Evolutionary conservation across 2,113 vertebrate genomes (phyloP), one percentile per base, ranked within the genome.

Genomic region (Thryonomys swinderianus): DNA sequence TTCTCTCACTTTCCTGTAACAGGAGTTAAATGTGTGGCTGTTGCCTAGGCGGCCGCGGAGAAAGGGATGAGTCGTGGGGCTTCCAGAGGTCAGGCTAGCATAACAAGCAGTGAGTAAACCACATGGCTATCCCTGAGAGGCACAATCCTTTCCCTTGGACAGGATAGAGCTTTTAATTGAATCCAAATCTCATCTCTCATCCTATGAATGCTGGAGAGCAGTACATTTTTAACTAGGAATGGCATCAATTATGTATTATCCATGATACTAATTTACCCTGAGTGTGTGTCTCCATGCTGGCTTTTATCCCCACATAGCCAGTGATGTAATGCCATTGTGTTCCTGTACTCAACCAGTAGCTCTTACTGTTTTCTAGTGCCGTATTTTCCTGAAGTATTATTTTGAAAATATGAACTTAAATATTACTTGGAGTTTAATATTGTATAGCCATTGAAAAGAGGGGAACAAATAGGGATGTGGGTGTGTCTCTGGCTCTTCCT

Each of bases 161-260:
- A 83, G 66, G 5, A 7, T 42, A 85, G 73, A 95, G 53, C 92
- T 97, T 96, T 96, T 97, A 95, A 91, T 96, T 97, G 96, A 95
- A 83, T 95, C 73, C 85, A 95, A 64, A 96, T 95, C 85, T 32
- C 3, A 1, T 96, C 89, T 57, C 78, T 97, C 40, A 4, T 93
- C 88, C 89, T 57, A 1, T 30, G 85, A 92, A 89, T 89, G 62
- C 69, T 97, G 67, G 73, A 92, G 66, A 97, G 66, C 21, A 62
- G 93, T 62, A 30, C 84, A 57, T 96, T 96, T 97, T 94, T 59
- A 95, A 80, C 79, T 59, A 69, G 93, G 73, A 96, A 85, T 88
- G 84, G 0, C 42, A 76, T 97, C 93, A 86, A 37, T 98, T 95
- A 34, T 91, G 3, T 88, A 89, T 95, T 69, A 88, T 53, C 85